Base-by-base conservation (phyloP, 1,140 invertebrate species). In the Platorchestia sp. region DNA sequence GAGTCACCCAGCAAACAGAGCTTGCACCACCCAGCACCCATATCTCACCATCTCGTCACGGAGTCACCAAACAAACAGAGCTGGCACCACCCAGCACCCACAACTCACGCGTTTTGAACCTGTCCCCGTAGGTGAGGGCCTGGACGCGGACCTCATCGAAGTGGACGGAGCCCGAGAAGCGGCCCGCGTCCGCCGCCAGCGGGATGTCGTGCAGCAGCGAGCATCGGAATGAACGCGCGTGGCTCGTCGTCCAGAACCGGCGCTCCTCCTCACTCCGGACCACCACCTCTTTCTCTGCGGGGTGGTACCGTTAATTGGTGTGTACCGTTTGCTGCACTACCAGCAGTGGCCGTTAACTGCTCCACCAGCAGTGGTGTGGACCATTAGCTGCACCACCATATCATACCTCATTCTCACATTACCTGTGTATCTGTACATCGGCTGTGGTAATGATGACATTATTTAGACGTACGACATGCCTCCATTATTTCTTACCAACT, bases 131-230 rank as follows among this genome's bases (percentile, higher is more conserved):
- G 7, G 89, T 47, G 89, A 95, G 75, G 43, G 95, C 95, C 51
- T 96, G 87, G 36, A 95, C 87, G 45, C 97, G 96, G 40, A 95
- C 96, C 22, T 87, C 43, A n/a, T 86, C 95, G 19, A 96, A 93
- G 86, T 96, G 95, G 86, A 97, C 96, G 45, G 97, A 75, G 96
- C 44, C 96, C 95, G 10, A 95, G 95, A 75, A 97, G 96, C 44
- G 95, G 95, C 45, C 97, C 96, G 95, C 97, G 96, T 86, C 96
- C 96, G 45, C 96, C 96, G 51, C 96, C 90, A 96, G 96, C 95
- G 95, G 96, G 96, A 95, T 96, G 96, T 95, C 96, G 95, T 86
- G 96, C 96, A 96, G 95, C 43, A 96, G 95, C n/a, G 59, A 51
- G 86, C 95, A 95, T 0, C 95, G 53, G 95, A 95, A 95, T 0